Percentiles rank a stretch among this genome's conserved stretches.
Evolutionary conservation across 2,797 vertebrate genomes (phyloP).

Genomic region (Lemur catta): DNA sequence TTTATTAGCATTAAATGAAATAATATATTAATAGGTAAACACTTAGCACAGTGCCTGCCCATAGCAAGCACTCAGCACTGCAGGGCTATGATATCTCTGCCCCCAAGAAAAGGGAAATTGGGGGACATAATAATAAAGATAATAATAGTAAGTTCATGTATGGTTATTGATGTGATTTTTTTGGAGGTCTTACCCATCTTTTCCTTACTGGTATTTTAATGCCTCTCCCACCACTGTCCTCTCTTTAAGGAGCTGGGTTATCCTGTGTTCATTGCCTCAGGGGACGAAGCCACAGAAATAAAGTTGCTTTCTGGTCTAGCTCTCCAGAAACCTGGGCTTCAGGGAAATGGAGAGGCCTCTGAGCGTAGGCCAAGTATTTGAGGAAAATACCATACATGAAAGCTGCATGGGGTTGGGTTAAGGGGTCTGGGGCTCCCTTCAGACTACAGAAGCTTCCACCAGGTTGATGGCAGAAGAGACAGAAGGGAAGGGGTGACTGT

Average conservation of each 20-base stretch:
- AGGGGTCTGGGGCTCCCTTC: neutral
- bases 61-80: neutral
- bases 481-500: neutral
- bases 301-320: neutral
- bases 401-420: neutral
- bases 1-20: slow-evolving; percentile 16
- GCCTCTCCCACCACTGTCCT: neutral
- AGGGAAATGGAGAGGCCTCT: neutral
- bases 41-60: neutral
- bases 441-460: neutral
- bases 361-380: neutral
- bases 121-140: neutral
- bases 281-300: neutral
- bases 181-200: neutral
- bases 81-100: neutral
- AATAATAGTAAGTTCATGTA: neutral
- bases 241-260: neutral
- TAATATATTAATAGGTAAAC: neutral
- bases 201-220: neutral
- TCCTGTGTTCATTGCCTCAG: neutral
- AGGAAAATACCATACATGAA: neutral
- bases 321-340: neutral
- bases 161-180: neutral
- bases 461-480: neutral
- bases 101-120: neutral